Evolutionary conservation across 35 echinoderm and acorn worm species (phyloP).

Genomic region (Diadema setosum): DNA sequence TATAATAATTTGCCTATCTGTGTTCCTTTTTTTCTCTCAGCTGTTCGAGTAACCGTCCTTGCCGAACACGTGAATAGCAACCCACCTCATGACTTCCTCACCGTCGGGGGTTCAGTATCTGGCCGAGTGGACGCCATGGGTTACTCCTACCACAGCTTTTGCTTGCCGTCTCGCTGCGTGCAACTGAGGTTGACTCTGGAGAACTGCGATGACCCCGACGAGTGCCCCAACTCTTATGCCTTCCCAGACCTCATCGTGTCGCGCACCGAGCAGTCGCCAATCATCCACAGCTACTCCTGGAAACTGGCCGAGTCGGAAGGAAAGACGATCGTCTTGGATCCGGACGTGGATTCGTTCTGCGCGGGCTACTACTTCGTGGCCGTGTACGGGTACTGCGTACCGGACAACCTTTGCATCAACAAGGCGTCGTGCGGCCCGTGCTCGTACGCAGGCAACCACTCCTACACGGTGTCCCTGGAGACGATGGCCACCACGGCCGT

Average conservation of each 20-base stretch:
- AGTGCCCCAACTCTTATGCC: slow-evolving; percentile 37
- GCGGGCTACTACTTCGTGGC: slow-evolving; percentile 42
- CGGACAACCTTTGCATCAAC: neutral
- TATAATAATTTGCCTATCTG: too few relatives aligned
- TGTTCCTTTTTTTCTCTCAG: too few relatives aligned
- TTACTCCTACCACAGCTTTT: slow-evolving; percentile 35
- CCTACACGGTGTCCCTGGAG: slow-evolving; percentile 5
- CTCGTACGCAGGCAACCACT: neutral
- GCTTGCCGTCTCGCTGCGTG: neutral
- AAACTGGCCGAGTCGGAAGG: slow-evolving; percentile 8
- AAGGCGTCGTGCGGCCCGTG: slow-evolving; percentile 35
- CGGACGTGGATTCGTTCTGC: neutral
- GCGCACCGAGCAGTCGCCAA: neutral
- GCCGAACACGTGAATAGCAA: too few relatives aligned
- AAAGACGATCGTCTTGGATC: neutral
- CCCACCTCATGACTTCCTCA: neutral
- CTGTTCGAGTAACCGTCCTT: too few relatives aligned
- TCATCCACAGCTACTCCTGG: slow-evolving; percentile 26
- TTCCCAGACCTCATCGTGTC: slow-evolving; percentile 47
- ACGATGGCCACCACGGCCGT: neutral
- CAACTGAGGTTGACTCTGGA: slow-evolving; percentile 14
- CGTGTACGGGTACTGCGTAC: slow-evolving; percentile 54
- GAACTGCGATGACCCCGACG: slow-evolving; percentile 26
- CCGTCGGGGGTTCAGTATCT: neutral
- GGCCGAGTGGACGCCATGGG: neutral